Base-by-base conservation (phyloP, 1,140 invertebrate genomes). In the Nautilus pompilius region DNA sequence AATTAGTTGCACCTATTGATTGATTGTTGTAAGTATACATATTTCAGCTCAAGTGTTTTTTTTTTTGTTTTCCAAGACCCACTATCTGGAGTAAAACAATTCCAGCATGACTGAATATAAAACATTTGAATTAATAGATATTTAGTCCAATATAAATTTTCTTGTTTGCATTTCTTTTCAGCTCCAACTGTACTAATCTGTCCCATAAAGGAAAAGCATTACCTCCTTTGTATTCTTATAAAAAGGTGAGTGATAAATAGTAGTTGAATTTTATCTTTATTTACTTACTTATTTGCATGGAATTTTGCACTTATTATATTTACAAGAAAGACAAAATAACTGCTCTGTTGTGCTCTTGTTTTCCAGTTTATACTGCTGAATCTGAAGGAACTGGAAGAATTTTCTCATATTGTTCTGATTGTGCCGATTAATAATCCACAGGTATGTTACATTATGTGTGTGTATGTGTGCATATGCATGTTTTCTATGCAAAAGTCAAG, bases 381-480 rank as follows among this genome's bases (percentile, higher is more conserved):
- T 77, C 70, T 91, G 29, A 84, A 87, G 33, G 83, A 87, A 48
- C 67, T 92, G 13, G 79, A 87, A 67, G 78, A 85, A 26, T 87
- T 87, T 81, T 89, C 90, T 5, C 91, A 93, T 73, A 80, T 93
- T 29, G 75, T 92, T 41, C 81, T 93, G 1, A 86, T 86, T 72
- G 84, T 92, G 28, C 84, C 87, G 34, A 85, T 87, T 4, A 86
- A 86, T 0, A 80, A 76, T 46, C 85, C 87, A 72, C 84, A 83
- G 70, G 87, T 89, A 82, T 80, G 78, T 67, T 20, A 13, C n/a
- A n/a, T n/a, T n/a, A n/a, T n/a, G n/a, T n/a, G n/a, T n/a, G n/a
- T n/a, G n/a, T n/a, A n/a, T n/a, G n/a, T n/a, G n/a, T n/a, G n/a
- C n/a, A n/a, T n/a, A n/a, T n/a, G n/a, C n/a, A n/a, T n/a, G n/a